Base-by-base conservation (phyloP, 1,140 invertebrate species). In the Piezodorus guildinii region DNA sequence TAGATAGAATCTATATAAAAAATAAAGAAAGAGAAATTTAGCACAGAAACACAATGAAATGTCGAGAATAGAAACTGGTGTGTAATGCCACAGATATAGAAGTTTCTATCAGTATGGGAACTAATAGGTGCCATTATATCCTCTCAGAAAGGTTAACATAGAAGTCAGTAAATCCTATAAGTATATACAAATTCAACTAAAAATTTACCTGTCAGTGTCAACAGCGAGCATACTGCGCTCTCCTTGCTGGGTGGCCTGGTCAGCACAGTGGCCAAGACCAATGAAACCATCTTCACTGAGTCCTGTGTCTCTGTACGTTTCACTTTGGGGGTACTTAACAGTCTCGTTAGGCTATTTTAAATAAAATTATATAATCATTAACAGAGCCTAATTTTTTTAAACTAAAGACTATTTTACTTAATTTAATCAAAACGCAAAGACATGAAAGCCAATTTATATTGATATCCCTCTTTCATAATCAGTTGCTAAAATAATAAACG, bases 171-270 rank as follows among this genome's bases (percentile, higher is more conserved):
- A n/a, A n/a, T n/a, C n/a, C n/a, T n/a, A n/a, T n/a, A n/a, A n/a
- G n/a, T n/a, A n/a, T n/a, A n/a, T n/a, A n/a, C n/a, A n/a, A n/a
- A 46, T 46, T 16, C 3, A 3, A 46, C 45, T 46, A 46, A 46
- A 46, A 56, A 25, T 6, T 56, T 5, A 56, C 62, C 93, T 78
- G 72, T 98, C 94, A 0, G 84, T 87, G 72, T 98, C 94, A 63
- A 96, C 86, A 39, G 91, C 77, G 27, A 83, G 80, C 92, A 96
- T 96, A 71, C 91, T 95, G 12, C 76, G 72, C 66, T 85, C 82
- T 0, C 90, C 87, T 70, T 90, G 87, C 10, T 79, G 74, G 70
- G 87, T 86, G 4, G 90, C 91, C 75, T 94, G 91, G 77, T 96
- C 93, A 0, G 93, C 90, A 16, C 88, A 84, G 74, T 95, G 92